Base-by-base conservation (phyloP, 53 echinoderm and acorn worm species). In the Paelopatides confundens region DNA sequence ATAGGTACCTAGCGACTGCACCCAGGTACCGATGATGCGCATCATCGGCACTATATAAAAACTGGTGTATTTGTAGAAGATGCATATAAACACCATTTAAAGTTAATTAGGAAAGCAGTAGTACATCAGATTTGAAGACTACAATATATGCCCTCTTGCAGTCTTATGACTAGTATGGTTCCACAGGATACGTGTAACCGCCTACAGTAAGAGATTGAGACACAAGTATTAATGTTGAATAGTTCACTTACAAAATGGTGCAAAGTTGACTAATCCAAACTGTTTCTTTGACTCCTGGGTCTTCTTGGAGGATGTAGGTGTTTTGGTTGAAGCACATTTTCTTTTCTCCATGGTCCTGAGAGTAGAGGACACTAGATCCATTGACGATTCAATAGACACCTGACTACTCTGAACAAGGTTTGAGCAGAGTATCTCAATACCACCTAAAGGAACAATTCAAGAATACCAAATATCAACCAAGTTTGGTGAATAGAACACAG, bases 221-320 rank as follows among this genome's bases (percentile, higher is more conserved):
- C 15, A 76, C 18, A 77, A 48, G 7, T 21, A 77, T 14, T 27
- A 67, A 35, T 30, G 14, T 67, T 34, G 68, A 67, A 31, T 2
- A 31, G 18, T 28, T 1, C 30, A 50, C 94, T 85, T 91, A 99
- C 99, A 95, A 76, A 91, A 96, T 0, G 99, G 95, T 35, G 99
- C 99, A 93, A 99, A 99, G 82, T 99, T 99, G 35, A 92, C 87
- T 8, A 99, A 90, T 28, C 99, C 99, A 58, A 95, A 94, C 4
- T 88, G 54, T 50, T 86, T 95, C 82, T 99, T 95, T 5, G 91
- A 54, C 6, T 99, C 99, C 3, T 90, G 82, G 0, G 93, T 87
- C 46, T 84, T 90, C 35, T 71, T 87, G 28, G 53, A 24, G 53
- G 48, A 34, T 11, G 79, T 28, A 1, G 78, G 78, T 34, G 78